Evolutionary conservation across 1,140 invertebrate genomes (phyloP).

Genomic region (Leptestheria dahalacensis): DNA sequence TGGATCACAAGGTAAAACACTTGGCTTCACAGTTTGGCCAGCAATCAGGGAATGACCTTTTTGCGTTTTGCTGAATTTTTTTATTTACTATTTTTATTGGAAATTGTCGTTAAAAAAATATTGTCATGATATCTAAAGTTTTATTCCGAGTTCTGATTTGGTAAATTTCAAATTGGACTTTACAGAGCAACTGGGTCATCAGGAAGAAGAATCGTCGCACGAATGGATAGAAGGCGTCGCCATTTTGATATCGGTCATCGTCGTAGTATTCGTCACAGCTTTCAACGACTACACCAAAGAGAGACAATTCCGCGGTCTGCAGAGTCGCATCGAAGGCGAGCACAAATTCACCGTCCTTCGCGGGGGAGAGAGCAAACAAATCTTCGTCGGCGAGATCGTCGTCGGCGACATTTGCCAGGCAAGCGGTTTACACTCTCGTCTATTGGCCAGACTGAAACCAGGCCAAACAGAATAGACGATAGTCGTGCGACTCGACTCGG

Average conservation of each 20-base stretch:
- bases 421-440: not conserved
- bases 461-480: too few relatives aligned
- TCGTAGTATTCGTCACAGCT: conserved; percentile 94
- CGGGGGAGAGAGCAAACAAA: conserved; percentile 75
- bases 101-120: too few relatives aligned
- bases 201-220: conserved; percentile 72
- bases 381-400: conserved; percentile 91
- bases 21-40: not conserved
- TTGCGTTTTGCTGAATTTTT: too few relatives aligned
- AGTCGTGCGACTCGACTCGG: too few relatives aligned
- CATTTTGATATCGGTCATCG: conserved; percentile 93
- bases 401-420: conserved; percentile 95
- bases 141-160: not conserved
- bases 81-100: too few relatives aligned
- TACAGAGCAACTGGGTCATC: conserved; percentile 23
- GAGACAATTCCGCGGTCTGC: conserved; percentile 88
- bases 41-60: too few relatives aligned
- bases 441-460: not conserved
- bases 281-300: conserved; percentile 99
- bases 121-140: too few relatives aligned
- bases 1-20: not conserved
- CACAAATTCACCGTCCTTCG: conserved; percentile 96
- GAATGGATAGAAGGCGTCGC: conserved; percentile 97
- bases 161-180: not conserved
- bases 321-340: conserved; percentile 95